phyloP scores from a whole-genome alignment of 37 sponge, comb jelly and placozoan species.

The Amphimedon queenslandica region DNA sequence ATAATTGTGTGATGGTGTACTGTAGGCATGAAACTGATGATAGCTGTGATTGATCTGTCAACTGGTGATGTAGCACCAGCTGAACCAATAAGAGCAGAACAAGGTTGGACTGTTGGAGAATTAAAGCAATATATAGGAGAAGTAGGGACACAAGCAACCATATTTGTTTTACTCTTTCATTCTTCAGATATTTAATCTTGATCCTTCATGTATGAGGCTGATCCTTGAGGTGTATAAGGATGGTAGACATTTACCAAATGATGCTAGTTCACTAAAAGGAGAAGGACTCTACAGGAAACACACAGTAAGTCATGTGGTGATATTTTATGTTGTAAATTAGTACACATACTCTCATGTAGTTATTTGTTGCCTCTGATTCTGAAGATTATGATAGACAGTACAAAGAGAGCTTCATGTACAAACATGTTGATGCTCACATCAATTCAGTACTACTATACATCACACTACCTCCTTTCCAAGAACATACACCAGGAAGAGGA shows the following conservation, averaged over 20 bases:
- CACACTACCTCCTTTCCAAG: slow-evolving; percentile 44
- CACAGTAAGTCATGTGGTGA: slow-evolving; percentile 51
- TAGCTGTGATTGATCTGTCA: no score
- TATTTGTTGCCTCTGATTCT: slow-evolving; percentile 50
- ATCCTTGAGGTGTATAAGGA: slow-evolving; percentile 66
- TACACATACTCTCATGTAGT: slow-evolving; percentile 34
- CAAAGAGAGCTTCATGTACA: slow-evolving; percentile 29
- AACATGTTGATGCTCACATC: slow-evolving; percentile 50
- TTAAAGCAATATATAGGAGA: no score
- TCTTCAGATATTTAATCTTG: slow-evolving; percentile 16
- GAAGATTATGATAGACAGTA: slow-evolving; percentile 39
- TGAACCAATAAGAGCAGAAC: no score
- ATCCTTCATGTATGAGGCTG: slow-evolving; percentile 22
- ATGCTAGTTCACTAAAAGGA: slow-evolving; percentile 24
- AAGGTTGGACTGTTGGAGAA: no score
- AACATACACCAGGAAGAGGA: no score
- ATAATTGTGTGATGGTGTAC: no score
- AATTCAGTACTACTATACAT: slow-evolving; percentile 60
- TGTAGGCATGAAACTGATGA: no score
- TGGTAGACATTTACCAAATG: slow-evolving; percentile 26
- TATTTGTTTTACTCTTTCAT: no score
- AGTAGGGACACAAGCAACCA: no score
- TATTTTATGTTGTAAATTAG: no score
- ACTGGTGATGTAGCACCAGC: no score
- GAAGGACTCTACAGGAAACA: slow-evolving; percentile 67